Base-by-base conservation (phyloP, 1,140 invertebrate species). In the Drosophila auraria region DNA sequence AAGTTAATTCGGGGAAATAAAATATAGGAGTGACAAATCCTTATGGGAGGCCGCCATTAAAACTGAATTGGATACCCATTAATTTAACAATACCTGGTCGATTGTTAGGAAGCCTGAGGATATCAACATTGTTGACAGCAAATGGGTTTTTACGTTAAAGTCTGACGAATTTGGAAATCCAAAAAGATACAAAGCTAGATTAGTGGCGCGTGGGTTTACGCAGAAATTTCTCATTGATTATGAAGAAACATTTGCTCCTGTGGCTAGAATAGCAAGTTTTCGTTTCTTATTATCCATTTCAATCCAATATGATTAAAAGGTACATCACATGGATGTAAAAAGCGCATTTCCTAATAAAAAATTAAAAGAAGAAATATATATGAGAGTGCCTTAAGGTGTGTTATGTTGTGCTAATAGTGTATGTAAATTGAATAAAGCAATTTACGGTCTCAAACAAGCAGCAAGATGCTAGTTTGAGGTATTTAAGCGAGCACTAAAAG, bases 151-250 rank as follows among this genome's bases (percentile, higher is more conserved):
- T 27, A 27, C 5, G 25, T 27, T 27, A 27, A 6, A 27, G 25
- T 27, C 25, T 27, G 25, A 27, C 25, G 25, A 27, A 27, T 27
- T 27, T 27, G 25, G 25, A 27, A 27, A 27, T 27, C 25, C 25
- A 27, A 27, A 27, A 27, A 27, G 5, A 27, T 27, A 27, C 25
- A 27, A 27, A 27, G 25, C 25, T 6, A 27, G 25, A 27, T 27
- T 27, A 27, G 25, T 27, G 25, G 25, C 25, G 25, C 11, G 92
- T 76, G 94, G 93, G 17, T 94, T 75, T 72, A 61, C 61, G 7
- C 94, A 94, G 83, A 86, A 72, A 51, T 51, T 72, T 87, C 58
- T 54, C 42, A 60, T 92, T 3, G 93, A 94, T 59, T 94, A 92
- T 61, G 57, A 78, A 25, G 93, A 93, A 49, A 78, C 82, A 36